Evolutionary conservation across 2,888 invertebrate genomes (phyloP).

Genomic region (Oscheius sp.): DNA sequence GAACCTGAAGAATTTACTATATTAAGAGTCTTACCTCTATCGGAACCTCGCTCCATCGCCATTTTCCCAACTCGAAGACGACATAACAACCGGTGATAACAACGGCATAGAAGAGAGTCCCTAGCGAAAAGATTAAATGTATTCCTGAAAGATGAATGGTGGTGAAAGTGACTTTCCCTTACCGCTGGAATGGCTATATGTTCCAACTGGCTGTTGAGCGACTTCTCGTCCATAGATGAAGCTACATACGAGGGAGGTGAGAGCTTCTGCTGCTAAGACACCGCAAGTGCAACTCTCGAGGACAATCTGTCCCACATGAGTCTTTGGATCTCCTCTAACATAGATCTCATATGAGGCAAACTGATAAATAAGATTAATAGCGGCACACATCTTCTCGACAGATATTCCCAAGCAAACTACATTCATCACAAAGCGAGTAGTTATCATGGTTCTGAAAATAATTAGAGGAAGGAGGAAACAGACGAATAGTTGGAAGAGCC

Average conservation of each 20-base stretch:
- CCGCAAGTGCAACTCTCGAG: slow-evolving; percentile 61
- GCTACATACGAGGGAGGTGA: slow-evolving; percentile 58
- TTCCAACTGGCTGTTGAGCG: slow-evolving; percentile 41
- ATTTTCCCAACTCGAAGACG: slow-evolving; percentile 69
- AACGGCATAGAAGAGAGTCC: slow-evolving; percentile 66
- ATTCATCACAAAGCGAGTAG: slow-evolving; percentile 60
- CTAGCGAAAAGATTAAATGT: slow-evolving; percentile 62
- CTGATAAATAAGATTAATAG: slow-evolving; percentile 67
- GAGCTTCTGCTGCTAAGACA: slow-evolving; percentile 46
- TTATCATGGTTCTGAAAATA: slow-evolving; percentile 52
- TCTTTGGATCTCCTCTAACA: slow-evolving; percentile 44
- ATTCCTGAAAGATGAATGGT: slow-evolving; percentile 32
- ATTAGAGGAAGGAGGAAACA: neutral
- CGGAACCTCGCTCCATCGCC: slow-evolving; percentile 62
- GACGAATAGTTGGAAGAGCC: slow-evolving; percentile 59
- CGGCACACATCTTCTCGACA: slow-evolving; percentile 64
- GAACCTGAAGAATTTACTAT: too few species aligned
- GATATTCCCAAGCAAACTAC: slow-evolving; percentile 58
- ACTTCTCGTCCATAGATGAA: slow-evolving; percentile 57
- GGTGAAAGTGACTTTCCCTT: too few species aligned
- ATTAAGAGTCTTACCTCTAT: too few species aligned
- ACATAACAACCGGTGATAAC: slow-evolving; percentile 67
- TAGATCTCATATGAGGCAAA: slow-evolving; percentile 57
- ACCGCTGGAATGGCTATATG: slow-evolving; percentile 47
- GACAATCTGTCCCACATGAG: slow-evolving; percentile 63